A percentile compares a stretch with the other conserved stretches of the same genome.
These are phyloP conservation scores for Damaliscus lunatus DNA, from an alignment of 2,113 vertebrate genomes.

Conservation along the genomic window DNA sequence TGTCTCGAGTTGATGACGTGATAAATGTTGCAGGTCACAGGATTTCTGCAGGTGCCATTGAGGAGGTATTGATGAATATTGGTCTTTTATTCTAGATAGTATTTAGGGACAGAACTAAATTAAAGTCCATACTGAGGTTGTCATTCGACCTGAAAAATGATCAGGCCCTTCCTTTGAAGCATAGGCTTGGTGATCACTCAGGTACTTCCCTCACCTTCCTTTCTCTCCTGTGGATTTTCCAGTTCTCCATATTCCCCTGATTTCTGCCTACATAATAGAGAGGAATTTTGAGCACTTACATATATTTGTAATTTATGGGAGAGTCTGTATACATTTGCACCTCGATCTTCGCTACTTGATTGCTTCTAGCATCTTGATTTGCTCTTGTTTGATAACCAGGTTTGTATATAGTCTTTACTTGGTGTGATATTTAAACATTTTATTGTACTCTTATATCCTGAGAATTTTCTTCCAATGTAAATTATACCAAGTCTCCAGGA, in stretches of 20 bases:
- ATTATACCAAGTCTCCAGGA: neutral
- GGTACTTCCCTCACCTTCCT: neutral
- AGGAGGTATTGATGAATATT: constrained; percentile 86
- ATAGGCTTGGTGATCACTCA: neutral
- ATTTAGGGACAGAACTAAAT: neutral
- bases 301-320: neutral
- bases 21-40: constrained; percentile 98
- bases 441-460: neutral
- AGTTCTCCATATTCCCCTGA: neutral
- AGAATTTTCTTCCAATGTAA: neutral
- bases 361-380: neutral
- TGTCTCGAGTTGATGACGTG: constrained; percentile 96
- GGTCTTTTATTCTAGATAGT: neutral
- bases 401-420: neutral
- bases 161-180: neutral
- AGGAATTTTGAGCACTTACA: neutral
- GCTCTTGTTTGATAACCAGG: neutral
- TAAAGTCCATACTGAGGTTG: neutral
- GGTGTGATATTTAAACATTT: neutral
- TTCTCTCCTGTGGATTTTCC: neutral
- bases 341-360: neutral
- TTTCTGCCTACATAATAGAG: neutral
- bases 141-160: neutral
- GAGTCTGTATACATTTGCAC: neutral
- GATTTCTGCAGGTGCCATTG: constrained; percentile 93